A percentile compares a stretch with the other conserved stretches of the same genome.
phyloP scores from a whole-genome alignment of 1,140 invertebrate species.

The Temnothorax longispinosus region DNA sequence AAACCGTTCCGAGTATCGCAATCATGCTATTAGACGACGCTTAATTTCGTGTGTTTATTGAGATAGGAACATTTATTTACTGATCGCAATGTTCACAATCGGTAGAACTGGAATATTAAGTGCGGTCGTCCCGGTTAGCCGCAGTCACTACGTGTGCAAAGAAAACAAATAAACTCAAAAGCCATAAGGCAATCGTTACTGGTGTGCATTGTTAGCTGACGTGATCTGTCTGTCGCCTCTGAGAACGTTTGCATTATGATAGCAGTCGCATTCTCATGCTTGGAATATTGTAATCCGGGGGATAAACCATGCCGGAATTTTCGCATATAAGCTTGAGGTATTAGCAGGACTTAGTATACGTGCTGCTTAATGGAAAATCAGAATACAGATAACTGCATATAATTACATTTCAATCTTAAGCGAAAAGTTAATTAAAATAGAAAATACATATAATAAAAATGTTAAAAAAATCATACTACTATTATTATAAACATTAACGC shows the following conservation, averaged over 20 bases:
- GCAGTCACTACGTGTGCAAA: constrained; percentile 62
- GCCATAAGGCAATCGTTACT: constrained; percentile 32
- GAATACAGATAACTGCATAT: not conserved
- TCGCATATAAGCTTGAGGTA: not conserved
- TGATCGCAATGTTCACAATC: constrained; percentile 59
- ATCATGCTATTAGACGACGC: not conserved
- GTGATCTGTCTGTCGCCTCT: constrained; percentile 4
- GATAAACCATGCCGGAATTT: not conserved
- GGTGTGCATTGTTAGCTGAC: constrained; percentile 11
- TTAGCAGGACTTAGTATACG: not conserved
- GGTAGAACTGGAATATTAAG: constrained; percentile 73
- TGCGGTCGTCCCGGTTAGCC: constrained; percentile 74
- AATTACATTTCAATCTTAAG: not conserved
- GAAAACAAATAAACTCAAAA: constrained; percentile 65
- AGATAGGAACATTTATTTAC: constrained; percentile 62
- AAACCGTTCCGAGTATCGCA: not conserved
- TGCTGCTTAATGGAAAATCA: not conserved
- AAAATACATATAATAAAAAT: not conserved
- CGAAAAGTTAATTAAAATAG: not conserved
- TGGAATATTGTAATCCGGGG: constrained; percentile 4
- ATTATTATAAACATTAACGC: not conserved
- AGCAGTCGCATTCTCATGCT: not conserved
- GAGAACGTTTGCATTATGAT: not conserved
- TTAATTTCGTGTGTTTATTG: constrained; percentile 63
- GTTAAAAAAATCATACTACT: not conserved